Percentiles rank a stretch among this genome's conserved stretches.
Conservation (phyloP, 2,113 vertebrate genomes). For the Scopus umbretta region DNA sequence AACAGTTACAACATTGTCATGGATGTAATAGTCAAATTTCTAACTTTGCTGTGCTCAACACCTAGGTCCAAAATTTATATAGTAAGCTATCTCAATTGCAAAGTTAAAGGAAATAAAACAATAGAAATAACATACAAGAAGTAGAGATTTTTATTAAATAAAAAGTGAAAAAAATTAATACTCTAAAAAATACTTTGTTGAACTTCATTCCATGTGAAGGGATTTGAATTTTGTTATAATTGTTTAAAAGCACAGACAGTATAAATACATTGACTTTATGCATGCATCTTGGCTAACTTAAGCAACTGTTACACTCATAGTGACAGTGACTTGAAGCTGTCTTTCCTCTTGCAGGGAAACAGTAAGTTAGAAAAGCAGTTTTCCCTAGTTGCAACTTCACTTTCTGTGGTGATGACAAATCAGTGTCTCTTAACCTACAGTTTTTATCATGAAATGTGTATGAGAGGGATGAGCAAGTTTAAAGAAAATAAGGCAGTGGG, state of each 20-base stretch:
- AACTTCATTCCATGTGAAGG: neutral
- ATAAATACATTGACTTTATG: neutral
- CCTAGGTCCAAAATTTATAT: neutral
- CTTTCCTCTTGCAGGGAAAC: neutral
- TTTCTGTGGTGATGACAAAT: constrained; percentile 8
- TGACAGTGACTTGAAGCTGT: neutral
- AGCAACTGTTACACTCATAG: neutral
- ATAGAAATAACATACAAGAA: neutral
- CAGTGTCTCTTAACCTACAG: constrained; percentile 9
- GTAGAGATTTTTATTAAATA: neutral
- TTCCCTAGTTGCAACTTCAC: neutral
- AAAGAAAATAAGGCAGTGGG: neutral
- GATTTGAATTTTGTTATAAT: neutral
- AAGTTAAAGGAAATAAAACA: neutral
- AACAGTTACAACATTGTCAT: neutral
- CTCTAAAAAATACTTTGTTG: neutral
- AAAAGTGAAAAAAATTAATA: neutral
- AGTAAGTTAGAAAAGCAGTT: neutral
- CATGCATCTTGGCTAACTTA: neutral
- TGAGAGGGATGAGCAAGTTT: neutral
- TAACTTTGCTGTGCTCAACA: neutral
- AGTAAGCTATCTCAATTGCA: neutral
- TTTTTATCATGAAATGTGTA: constrained; percentile 19
- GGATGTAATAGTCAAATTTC: neutral
- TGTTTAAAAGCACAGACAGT: neutral